A percentile compares a stretch with the other conserved stretches of the same genome.
phyloP scores from a whole-genome alignment of 2,113 vertebrate species.

The Rhinoptilus africanus region DNA sequence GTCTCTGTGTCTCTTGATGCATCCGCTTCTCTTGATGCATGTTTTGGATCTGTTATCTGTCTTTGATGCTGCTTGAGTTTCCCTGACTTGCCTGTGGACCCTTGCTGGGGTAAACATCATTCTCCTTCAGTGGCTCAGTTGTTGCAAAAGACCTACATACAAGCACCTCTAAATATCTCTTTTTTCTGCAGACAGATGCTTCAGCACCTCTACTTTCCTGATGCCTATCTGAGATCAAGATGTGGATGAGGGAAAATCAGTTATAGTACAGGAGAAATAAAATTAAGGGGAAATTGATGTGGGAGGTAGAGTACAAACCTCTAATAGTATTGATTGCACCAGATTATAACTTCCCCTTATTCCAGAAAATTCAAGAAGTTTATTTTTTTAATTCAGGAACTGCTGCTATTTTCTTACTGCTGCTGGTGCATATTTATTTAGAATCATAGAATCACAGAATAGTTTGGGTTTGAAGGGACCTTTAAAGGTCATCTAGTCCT shows the following conservation, averaged over 20 bases:
- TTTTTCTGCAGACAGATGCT: neutral
- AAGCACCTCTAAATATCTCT: neutral
- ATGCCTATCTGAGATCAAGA: neutral
- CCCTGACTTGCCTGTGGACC: neutral
- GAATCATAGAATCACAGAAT: neutral
- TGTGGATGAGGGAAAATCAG: neutral
- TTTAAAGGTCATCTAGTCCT: neutral
- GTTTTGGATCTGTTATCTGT: neutral
- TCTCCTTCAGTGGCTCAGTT: neutral
- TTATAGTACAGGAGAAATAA: neutral
- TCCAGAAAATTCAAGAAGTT: neutral
- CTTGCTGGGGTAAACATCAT: neutral
- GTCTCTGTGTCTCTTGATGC: neutral
- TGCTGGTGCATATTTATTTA: neutral
- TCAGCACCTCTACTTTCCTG: neutral
- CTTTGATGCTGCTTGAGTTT: neutral
- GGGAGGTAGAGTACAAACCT: neutral
- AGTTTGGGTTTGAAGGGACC: neutral
- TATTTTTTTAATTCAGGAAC: neutral
- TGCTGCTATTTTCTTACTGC: neutral
- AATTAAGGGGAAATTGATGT: neutral
- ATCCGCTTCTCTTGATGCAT: neutral
- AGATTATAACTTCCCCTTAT: neutral
- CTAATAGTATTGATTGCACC: neutral
- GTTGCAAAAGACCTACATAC: neutral